A percentile compares a stretch with the other conserved stretches of the same genome.
Conservation (phyloP, 2,113 vertebrate genomes). For the Planiliza haematocheilus region DNA sequence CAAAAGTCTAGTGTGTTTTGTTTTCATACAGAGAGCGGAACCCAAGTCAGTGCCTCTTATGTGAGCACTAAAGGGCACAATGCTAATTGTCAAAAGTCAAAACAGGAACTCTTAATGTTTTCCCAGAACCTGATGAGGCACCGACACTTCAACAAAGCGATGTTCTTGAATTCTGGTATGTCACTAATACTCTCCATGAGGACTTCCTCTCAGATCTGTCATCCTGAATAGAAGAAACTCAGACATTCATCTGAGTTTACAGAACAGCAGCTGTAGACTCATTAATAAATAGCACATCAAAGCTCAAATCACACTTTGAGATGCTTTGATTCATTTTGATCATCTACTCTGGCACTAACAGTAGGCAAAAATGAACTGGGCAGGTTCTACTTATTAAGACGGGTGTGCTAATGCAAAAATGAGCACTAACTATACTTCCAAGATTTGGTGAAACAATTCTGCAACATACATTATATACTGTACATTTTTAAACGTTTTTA, state of each 20-base stretch:
- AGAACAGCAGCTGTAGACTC: not conserved
- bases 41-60: constrained; percentile 38
- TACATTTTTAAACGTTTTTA: too few relatives aligned
- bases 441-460: too few relatives aligned
- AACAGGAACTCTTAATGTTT: constrained; percentile 70
- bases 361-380: too few relatives aligned
- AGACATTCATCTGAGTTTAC: not conserved
- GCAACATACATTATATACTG: too few relatives aligned
- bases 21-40: constrained; percentile 25
- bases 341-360: too few relatives aligned
- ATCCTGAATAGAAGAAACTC: constrained; percentile 16
- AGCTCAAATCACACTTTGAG: not conserved
- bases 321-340: too few relatives aligned
- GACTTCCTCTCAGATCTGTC: constrained; percentile 35
- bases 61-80: constrained; percentile 19
- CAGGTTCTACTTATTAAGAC: too few relatives aligned
- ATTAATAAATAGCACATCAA: too few relatives aligned
- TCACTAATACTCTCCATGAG: constrained; percentile 27
- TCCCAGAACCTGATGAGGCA: constrained; percentile 25
- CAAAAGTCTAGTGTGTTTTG: constrained; percentile 50
- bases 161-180: constrained; percentile 24
- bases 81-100: constrained; percentile 57
- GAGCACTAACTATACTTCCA: too few relatives aligned
- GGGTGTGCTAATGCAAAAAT: too few relatives aligned
- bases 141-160: constrained; percentile 18